phyloP scores from a whole-genome alignment of 2,888 invertebrate genomes.

The Acronicta psi region DNA sequence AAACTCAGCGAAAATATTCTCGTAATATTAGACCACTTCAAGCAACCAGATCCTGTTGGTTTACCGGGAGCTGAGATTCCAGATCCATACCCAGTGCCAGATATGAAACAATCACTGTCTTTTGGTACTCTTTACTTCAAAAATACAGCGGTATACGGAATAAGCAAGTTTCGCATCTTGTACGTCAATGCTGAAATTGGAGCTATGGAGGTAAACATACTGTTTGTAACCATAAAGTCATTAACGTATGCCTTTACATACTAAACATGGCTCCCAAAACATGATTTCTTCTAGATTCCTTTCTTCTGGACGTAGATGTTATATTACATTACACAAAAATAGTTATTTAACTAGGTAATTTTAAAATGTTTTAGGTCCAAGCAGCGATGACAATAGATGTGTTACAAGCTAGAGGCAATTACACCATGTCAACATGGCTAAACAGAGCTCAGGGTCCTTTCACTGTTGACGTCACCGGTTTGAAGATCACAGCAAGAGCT shows the following conservation, averaged over 20 bases:
- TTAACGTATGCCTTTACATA: background rate
- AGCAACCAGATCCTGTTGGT: conserved; percentile 94
- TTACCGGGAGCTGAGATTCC: conserved; percentile 94
- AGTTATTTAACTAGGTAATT: background rate
- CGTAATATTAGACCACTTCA: conserved; percentile 93
- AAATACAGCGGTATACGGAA: conserved; percentile 92
- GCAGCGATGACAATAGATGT: conserved; percentile 92
- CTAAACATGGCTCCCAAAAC: background rate
- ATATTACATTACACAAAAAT: no score
- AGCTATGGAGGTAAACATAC: conserved; percentile 90
- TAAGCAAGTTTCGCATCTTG: conserved; percentile 93
- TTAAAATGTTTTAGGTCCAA: conserved; percentile 88
- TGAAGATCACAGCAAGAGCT: conserved; percentile 91
- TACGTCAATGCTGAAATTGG: conserved; percentile 92
- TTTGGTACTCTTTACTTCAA: conserved; percentile 92
- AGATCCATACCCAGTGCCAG: conserved; percentile 94
- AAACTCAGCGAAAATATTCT: conserved; percentile 92
- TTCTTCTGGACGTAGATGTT: no score
- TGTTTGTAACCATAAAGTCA: background rate
- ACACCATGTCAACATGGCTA: conserved; percentile 93
- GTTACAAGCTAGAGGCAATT: conserved; percentile 92
- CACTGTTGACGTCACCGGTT: conserved; percentile 92
- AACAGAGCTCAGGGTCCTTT: conserved; percentile 92
- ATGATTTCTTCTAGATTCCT: no score
- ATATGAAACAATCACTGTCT: conserved; percentile 92